phyloP scores from a whole-genome alignment of 2,888 invertebrate genomes.

The Thereva unica region DNA sequence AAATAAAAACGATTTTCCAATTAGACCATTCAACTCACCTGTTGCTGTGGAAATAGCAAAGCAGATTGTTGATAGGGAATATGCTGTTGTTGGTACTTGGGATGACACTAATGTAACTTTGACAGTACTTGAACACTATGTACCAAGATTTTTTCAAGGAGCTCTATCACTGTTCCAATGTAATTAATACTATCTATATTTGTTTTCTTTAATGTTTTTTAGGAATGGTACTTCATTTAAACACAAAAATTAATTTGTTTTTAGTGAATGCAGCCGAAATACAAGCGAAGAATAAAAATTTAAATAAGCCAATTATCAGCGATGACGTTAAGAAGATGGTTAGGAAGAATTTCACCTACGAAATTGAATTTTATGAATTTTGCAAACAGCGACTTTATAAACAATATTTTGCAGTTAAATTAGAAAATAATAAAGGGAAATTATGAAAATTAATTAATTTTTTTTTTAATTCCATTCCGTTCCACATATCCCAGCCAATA shows the following conservation, averaged over 20 bases:
- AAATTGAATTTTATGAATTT: slow-evolving; percentile 89
- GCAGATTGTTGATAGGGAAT: slow-evolving; percentile 79
- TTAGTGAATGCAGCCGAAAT: slow-evolving; percentile 49
- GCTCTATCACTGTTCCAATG: slow-evolving; percentile 76
- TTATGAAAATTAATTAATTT: slow-evolving; percentile 11
- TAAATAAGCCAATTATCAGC: slow-evolving; percentile 81
- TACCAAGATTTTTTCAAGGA: slow-evolving; percentile 81
- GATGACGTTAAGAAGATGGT: slow-evolving; percentile 82
- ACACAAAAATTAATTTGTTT: slow-evolving; percentile 38
- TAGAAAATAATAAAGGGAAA: slow-evolving; percentile 4
- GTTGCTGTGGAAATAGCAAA: slow-evolving; percentile 83
- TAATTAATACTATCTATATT: slow-evolving; percentile 56
- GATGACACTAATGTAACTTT: slow-evolving; percentile 86
- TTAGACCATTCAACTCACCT: slow-evolving; percentile 80
- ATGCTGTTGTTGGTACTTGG: slow-evolving; percentile 84
- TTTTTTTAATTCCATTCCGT: background rate
- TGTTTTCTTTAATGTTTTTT: background rate
- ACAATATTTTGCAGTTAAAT: slow-evolving; percentile 59
- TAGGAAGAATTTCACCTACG: slow-evolving; percentile 81
- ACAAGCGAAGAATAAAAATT: slow-evolving; percentile 76
- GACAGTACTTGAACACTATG: slow-evolving; percentile 78
- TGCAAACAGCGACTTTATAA: slow-evolving; percentile 80
- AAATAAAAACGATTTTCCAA: slow-evolving; percentile 45
- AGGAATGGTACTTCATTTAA: background rate
- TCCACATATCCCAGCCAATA: background rate